phyloP scores from a whole-genome alignment of 2,888 invertebrate genomes.

The Podotricha telesiphe region DNA sequence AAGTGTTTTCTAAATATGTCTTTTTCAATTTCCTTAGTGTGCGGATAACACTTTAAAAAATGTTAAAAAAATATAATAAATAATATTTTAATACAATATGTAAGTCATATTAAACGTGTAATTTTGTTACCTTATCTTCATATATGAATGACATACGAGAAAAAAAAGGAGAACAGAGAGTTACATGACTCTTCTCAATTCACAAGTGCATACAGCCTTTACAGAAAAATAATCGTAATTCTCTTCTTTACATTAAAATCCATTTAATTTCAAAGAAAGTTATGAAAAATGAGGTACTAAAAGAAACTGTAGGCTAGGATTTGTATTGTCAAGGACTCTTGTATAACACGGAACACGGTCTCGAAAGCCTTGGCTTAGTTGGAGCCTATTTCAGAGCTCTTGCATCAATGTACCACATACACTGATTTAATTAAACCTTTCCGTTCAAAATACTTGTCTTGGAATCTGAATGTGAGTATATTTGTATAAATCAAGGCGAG shows the following conservation, averaged over 20 bases:
- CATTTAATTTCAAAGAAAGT: neutral
- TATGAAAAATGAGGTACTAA: neutral
- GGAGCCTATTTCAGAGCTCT: constrained; percentile 3
- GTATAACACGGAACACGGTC: constrained; percentile 6
- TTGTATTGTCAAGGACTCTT: constrained; percentile 17
- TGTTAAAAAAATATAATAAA: no score
- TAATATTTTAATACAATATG: no score
- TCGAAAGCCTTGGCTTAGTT: constrained; percentile 14
- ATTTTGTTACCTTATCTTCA: no score
- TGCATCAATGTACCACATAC: neutral
- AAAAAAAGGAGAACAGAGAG: no score
- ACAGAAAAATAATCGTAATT: no score
- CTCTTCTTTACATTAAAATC: neutral
- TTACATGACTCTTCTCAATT: no score
- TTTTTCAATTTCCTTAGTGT: no score
- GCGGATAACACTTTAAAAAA: no score
- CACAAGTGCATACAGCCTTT: no score
- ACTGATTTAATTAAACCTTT: constrained; percentile 17
- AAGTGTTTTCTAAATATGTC: no score
- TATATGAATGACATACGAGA: no score
- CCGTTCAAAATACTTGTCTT: neutral
- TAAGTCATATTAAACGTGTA: no score
- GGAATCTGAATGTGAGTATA: neutral
- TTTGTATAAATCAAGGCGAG: neutral
- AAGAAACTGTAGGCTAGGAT: constrained; percentile 15